Evolutionary conservation across 2,888 invertebrate genomes (phyloP).

Genomic region (Mimumesa dahlbomi): DNA sequence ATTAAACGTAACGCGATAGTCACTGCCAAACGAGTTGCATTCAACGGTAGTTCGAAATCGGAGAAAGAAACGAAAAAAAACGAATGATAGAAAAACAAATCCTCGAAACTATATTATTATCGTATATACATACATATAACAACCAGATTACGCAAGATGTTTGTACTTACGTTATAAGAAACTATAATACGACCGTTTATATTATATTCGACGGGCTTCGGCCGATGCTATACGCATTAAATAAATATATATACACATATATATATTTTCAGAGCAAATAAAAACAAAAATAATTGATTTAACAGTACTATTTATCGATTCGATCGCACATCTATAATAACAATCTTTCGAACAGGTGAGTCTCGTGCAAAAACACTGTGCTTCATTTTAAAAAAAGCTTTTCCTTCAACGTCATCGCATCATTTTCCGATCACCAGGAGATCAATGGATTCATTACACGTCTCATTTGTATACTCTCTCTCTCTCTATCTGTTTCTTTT

Average conservation of each 20-base stretch:
- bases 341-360: slow-evolving; percentile 47
- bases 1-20: slow-evolving; percentile 62
- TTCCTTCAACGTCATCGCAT: background rate
- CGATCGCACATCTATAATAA: too few species aligned
- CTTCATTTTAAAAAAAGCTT: background rate
- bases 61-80: too few species aligned
- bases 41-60: slow-evolving; percentile 54
- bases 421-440: slow-evolving; percentile 14
- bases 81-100: slow-evolving; percentile 32
- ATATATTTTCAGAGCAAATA: slow-evolving; percentile 69
- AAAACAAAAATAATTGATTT: slow-evolving; percentile 72
- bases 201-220: slow-evolving; percentile 61
- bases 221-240: slow-evolving; percentile 56
- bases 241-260: slow-evolving; percentile 52
- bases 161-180: slow-evolving; percentile 67
- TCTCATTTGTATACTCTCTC: too few species aligned
- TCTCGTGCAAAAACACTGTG: slow-evolving; percentile 13
- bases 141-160: slow-evolving; percentile 52
- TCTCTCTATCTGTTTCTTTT: too few species aligned
- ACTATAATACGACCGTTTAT: slow-evolving; percentile 56
- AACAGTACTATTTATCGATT: slow-evolving; percentile 39
- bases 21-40: slow-evolving; percentile 74
- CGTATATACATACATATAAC: slow-evolving; percentile 24
- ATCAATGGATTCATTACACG: background rate
- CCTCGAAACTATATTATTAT: slow-evolving; percentile 27